phyloP scores from a whole-genome alignment of 2,888 invertebrate genomes.

The Buathra laborator region DNA sequence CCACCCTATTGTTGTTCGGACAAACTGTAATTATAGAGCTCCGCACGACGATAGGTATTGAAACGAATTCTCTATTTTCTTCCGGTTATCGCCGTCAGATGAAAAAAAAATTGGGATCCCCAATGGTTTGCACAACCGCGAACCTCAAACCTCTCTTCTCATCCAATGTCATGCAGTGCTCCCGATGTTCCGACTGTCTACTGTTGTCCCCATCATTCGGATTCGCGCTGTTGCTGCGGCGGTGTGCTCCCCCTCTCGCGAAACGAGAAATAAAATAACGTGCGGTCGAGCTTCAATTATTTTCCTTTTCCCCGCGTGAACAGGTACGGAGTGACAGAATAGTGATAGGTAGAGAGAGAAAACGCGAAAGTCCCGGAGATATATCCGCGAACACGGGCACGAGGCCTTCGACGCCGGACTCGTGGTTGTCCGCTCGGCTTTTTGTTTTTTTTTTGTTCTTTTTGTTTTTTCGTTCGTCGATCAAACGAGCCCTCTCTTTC shows the following conservation, averaged over 20 bases:
- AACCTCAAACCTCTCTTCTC: constrained; percentile 2
- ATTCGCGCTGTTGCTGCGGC: constrained; percentile 10
- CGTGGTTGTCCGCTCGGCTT: neutral
- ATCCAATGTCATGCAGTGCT: neutral
- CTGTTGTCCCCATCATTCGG: constrained; percentile 29
- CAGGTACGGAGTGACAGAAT: neutral
- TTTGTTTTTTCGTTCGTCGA: constrained; percentile 30
- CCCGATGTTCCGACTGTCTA: neutral
- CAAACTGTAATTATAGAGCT: no score
- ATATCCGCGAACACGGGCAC: constrained; percentile 24
- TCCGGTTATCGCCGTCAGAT: neutral
- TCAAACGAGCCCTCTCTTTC: constrained; percentile 39
- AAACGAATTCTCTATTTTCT: neutral
- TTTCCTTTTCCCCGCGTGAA: constrained; percentile 25
- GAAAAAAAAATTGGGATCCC: neutral
- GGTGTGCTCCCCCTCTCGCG: neutral
- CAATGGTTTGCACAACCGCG: neutral
- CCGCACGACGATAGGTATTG: neutral
- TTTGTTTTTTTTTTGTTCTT: neutral
- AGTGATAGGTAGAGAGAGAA: constrained; percentile 15
- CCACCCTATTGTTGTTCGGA: no score
- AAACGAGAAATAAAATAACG: constrained; percentile 52
- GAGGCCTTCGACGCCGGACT: constrained; percentile 24
- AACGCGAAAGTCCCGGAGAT: constrained; percentile 3
- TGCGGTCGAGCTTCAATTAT: constrained; percentile 53